Evolutionary conservation across 2,113 vertebrate genomes (phyloP), one percentile per base, ranked within the genome.

Genomic region (Oncorhynchus mykiss): DNA sequence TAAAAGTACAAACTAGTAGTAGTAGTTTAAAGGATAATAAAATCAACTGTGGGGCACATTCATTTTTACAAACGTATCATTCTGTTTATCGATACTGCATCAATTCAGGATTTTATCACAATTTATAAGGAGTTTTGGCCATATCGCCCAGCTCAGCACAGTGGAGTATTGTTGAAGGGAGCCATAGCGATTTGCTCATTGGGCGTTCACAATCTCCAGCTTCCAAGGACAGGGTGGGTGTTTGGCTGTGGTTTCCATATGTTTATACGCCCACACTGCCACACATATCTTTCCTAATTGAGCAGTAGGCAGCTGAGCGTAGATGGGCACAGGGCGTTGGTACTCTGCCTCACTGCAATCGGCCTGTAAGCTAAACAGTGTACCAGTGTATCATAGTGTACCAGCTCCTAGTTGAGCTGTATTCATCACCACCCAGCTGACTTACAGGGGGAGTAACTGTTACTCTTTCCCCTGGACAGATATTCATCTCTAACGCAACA

Each of bases 201-300:
- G 89, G 91, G 90, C 80, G 90, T 90, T 84, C 82, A 86, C 83
- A 22, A 80, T 87, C 73, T 73, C 79, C 5, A 45, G 71, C 77
- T 82, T 85, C 86, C 80, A 84, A 67, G 71, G 45, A 80, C 81
- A 82, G 82, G 75, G 89, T 83, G 90, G 87, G 89, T 78, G 85
- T 82, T 79, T 86, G 84, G 88, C 84, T 78, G 78, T 49, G 80
- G 70, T 84, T 77, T 74, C 70, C 84, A 84, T 75, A 72, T 91
- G 86, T 81, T 48, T 72, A 16, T 22, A 78, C 81, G 39, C 75
- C 24, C 76, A 77, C 70, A 78, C 49, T n/a, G 31, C 62, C 67
- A 64, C 67, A 65, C 75, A 29, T 25, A n/a, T 48, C n/a, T 14
- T 54, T 9, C n/a, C n/a, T 24, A n/a, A 24, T 22, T 62, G 13